Conservation (phyloP, 2,113 vertebrate species). For the Pogona vitticeps region DNA sequence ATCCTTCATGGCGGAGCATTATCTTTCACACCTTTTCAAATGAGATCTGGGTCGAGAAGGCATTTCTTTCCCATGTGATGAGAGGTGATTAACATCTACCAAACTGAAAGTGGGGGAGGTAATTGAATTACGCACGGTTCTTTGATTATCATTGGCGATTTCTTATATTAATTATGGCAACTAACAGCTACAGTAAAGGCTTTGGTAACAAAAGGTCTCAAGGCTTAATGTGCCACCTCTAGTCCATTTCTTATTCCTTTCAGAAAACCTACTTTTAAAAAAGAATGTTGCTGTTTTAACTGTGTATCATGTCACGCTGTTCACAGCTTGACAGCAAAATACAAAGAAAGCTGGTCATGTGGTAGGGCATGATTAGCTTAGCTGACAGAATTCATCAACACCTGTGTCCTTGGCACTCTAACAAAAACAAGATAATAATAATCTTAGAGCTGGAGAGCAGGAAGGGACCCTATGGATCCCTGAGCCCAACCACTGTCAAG, state of each 20-base stretch:
- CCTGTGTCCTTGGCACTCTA: not conserved
- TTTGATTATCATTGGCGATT: not conserved
- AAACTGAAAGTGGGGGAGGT: not conserved
- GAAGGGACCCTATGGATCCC: too few relatives aligned
- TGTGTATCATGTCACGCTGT: not conserved
- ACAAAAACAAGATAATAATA: not conserved
- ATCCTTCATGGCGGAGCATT: conserved; percentile 35
- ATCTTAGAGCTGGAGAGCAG: not conserved
- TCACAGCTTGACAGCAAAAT: not conserved
- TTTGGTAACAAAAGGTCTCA: not conserved
- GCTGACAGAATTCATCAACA: not conserved
- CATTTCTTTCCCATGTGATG: fast-evolving
- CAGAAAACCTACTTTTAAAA: too few relatives aligned
- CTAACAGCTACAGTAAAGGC: not conserved
- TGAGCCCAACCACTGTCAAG: too few relatives aligned
- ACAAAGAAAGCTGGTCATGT: not conserved
- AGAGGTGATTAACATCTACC: not conserved
- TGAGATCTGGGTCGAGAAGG: not conserved
- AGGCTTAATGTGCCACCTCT: not conserved
- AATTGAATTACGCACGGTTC: conserved; percentile 5
- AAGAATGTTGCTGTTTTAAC: not conserved
- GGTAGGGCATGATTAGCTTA: not conserved
- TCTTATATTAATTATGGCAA: not conserved
- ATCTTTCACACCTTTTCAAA: conserved; percentile 26
- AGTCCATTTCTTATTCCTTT: not conserved